Evolutionary conservation across 2,888 invertebrate genomes (phyloP), one percentile per base, ranked within the genome.

Genomic region (Lithophane ornitopus): DNA sequence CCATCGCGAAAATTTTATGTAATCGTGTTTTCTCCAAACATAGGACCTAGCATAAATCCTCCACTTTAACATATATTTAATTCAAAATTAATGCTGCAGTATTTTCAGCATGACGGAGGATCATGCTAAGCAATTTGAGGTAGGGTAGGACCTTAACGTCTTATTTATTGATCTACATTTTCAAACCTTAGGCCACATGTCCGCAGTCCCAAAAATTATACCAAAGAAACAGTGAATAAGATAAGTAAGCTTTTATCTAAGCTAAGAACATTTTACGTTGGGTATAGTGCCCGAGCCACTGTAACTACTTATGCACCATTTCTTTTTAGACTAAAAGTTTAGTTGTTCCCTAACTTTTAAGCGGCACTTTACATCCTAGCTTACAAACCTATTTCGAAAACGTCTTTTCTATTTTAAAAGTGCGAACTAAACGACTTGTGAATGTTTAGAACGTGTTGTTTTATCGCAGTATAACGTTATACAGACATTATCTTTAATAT

Each of bases 311-410:
- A 82, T 72, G 68, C 85, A 81, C 65, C 58, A 39, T 75, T 75
- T 82, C 56, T 84, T 85, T 84, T 75, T 56, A 84, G 68, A 75
- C 72, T 54, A 26, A 66, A 82, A 82, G 52, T 82, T 82, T 26
- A 80, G 85, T 84, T 71, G 75, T 84, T 72, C 12, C 63, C n/a
- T 75, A 82, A 82, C 54, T 85, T 80, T 76, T 81, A 85, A 82
- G 71, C 82, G 72, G 66, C 72, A 85, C 85, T 82, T 82, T 81
- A 77, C 83, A 81, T 81, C 70, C 63, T 71, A 46, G 82, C 77
- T 83, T 81, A 83, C 74, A 77, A 69, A 74, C 65, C 76, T 70
- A 65, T 85, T 85, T 77, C 19, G 19, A 66, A 68, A 85, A 85
- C 74, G 73, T 69, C 59, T 74, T 77, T 81, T 74, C 82, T 81